Evolutionary conservation across 2,113 vertebrate species (phyloP), one percentile per base, ranked within the genome.

Genomic region (Gopherus evgoodei): DNA sequence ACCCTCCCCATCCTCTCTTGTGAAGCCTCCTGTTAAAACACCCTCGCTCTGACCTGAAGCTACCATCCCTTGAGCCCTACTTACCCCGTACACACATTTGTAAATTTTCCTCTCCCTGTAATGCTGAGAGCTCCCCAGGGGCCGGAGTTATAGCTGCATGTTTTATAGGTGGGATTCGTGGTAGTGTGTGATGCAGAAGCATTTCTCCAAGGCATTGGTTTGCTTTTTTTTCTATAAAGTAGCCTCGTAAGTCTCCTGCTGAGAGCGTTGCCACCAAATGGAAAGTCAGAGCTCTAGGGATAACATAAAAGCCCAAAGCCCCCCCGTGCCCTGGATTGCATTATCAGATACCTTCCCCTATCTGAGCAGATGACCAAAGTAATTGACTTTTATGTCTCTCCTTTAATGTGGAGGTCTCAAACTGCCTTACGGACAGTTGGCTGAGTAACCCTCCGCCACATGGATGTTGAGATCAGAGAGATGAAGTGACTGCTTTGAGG

Each of bases 51-150:
- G 94, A 93, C 95, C 94, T 31, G 11, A 8, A 16, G 88, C 90
- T 84, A 2, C 94, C 62, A 2, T 89, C 93, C 94, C 80, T 84
- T 72, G 91, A 54, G 89, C 93, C 90, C 92, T 72, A 65, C 83
- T 91, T 89, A 81, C 76, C 90, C 87, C 93, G 57, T 56, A 79
- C 87, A 93, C 81, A 1, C 52, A 2, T 87, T 57, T 82, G 87
- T 56, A 50, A 82, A 65, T 27, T 44, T 87, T 50, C 62, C 86
- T 85, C 93, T 97, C 94, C 91, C 89, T 38, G 69, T 27, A 65
- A 21, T 29, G 2, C 87, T 83, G 79, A 2, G 82, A 56, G 25
- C 53, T 91, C 83, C 89, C 95, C 69, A 2, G 81, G 88, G 91
- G 86, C 65, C 44, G 84, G 14, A 16, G 65, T 75, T 22, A 47